phyloP scores from a whole-genome alignment of 2,888 invertebrate genomes.

The Ischnus inquisitorius region DNA sequence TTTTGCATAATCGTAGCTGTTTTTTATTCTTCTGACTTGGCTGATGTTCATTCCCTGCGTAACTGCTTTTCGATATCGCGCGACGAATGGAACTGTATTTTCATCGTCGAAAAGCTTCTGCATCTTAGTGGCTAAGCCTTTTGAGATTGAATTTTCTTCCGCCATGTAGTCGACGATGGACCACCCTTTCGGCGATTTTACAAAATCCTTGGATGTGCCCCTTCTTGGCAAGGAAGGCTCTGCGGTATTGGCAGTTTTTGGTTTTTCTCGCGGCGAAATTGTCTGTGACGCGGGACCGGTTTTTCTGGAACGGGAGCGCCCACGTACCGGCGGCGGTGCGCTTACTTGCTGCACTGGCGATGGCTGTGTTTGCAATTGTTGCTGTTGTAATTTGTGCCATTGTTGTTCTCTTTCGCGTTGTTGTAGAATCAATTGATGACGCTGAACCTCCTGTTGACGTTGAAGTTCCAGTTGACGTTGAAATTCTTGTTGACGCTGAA shows the following conservation, averaged over 20 bases:
- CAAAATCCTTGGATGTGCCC: no score
- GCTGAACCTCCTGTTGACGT: no score
- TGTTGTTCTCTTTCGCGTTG: background rate
- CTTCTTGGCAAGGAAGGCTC: no score
- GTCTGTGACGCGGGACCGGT: background rate
- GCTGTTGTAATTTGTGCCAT: background rate
- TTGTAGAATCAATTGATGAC: background rate
- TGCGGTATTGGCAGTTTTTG: background rate
- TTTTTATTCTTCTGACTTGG: background rate
- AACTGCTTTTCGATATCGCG: background rate
- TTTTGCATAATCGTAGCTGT: background rate
- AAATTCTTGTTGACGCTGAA: background rate
- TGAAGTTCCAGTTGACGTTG: background rate
- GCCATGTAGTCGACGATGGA: background rate
- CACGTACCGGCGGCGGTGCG: background rate
- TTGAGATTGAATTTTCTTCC: background rate
- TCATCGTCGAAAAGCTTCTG: background rate
- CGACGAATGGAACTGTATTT: background rate
- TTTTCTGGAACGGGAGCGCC: background rate
- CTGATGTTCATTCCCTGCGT: background rate
- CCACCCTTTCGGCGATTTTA: background rate
- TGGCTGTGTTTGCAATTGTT: background rate
- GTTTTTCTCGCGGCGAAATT: background rate
- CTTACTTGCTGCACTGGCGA: background rate
- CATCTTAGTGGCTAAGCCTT: background rate